Evolutionary conservation across 2,888 invertebrate genomes (phyloP).

Genomic region (Drosophila fulvimacula): DNA sequence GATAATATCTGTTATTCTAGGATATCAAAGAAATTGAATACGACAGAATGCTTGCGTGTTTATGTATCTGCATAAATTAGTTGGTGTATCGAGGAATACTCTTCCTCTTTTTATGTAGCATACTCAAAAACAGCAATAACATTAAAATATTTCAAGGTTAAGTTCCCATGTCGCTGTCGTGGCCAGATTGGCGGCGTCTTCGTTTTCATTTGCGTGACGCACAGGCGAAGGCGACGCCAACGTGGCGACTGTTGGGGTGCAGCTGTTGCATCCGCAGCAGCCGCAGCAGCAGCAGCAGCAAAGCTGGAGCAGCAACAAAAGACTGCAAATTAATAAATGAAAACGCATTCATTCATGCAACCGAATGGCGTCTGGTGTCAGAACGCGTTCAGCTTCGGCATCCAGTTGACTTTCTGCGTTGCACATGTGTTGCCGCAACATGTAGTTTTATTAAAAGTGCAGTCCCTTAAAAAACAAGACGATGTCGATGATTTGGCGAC

Average conservation of each 20-base stretch:
- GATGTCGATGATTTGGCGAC: not conserved
- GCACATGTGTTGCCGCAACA: slow-evolving; percentile 72
- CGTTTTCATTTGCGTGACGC: slow-evolving; percentile 72
- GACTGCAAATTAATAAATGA: slow-evolving; percentile 75
- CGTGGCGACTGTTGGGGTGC: slow-evolving; percentile 51
- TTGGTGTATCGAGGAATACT: not conserved
- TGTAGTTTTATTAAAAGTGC: slow-evolving; percentile 65
- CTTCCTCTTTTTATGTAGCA: too few species aligned
- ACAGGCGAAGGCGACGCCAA: slow-evolving; percentile 40
- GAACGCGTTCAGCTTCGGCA: slow-evolving; percentile 37
- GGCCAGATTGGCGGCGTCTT: slow-evolving; percentile 56
- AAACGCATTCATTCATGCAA: slow-evolving; percentile 79
- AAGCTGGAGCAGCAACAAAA: slow-evolving; percentile 50
- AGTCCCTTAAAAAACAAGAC: slow-evolving; percentile 1
- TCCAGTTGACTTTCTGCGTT: slow-evolving; percentile 23
- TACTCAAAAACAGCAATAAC: slow-evolving; percentile 16
- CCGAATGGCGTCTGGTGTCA: slow-evolving; percentile 49
- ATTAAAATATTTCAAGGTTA: slow-evolving; percentile 69
- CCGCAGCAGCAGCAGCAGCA: slow-evolving; percentile 53
- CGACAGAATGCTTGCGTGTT: not conserved
- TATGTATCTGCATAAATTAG: slow-evolving; percentile 3
- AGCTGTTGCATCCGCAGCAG: slow-evolving; percentile 32
- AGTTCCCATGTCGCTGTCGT: slow-evolving; percentile 61
- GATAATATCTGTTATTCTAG: not conserved
- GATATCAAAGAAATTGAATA: not conserved